Evolutionary conservation across 2,113 vertebrate species (phyloP), one percentile per base, ranked within the genome.

Genomic region (Pachypanchax playfairii): DNA sequence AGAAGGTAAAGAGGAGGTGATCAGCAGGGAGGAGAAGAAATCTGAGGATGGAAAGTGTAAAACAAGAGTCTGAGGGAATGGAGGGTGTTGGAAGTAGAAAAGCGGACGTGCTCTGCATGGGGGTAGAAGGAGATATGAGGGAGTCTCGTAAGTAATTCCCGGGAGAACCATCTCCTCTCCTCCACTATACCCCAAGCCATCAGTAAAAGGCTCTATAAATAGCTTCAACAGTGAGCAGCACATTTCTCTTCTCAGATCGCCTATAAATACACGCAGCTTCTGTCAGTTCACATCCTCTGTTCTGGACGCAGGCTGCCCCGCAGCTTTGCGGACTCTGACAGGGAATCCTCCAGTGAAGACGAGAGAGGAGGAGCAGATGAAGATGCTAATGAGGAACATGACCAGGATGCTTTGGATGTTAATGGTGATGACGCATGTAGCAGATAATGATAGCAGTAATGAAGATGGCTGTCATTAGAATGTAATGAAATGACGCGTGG

Each of bases 181-280:
- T 74, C 38, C 58, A 46, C 66, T 78, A 56, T 53, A 67, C 74
- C 75, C 60, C 52, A 76, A 83, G 67, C 75, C 83, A 83, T 86
- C 78, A 69, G 87, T 84, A 87, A 86, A 84, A 85, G 79, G 65
- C 22, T 83, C 84, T 90, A 89, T 74, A 85, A 87, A 89, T 89
- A 90, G 85, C 73, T 61, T 39, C 26, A 82, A 66, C 73, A 75
- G 75, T 78, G 81, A 86, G 85, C 71, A 31, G 73, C 73, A 83
- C 65, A 80, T 90, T 87, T 69, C 71, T 76, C 62, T 46, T 69
- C 82, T 80, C 71, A 73, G 76, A 86, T 85, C 54, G 63, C 78
- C 84, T 85, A 89, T 85, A 88, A 90, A 90, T 88, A 90, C 85
- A 87, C 80, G 75, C 76, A 84, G 79, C 81, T 74, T 82, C 85